These are phyloP conservation scores for Styela plicata DNA, from an alignment of 23 tunicate genomes.

Conservation along the genomic window DNA sequence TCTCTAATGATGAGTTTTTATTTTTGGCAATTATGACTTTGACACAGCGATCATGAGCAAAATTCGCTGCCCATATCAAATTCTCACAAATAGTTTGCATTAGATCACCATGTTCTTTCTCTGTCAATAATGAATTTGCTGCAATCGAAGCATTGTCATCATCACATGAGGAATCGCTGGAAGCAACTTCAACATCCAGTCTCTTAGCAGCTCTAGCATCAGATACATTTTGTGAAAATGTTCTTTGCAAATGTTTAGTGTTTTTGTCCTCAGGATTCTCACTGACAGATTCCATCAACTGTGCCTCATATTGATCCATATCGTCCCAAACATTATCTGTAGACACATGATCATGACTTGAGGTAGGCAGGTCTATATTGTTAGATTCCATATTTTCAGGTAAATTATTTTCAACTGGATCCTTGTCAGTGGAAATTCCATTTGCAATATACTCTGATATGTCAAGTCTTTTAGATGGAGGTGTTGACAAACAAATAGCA, in stretches of 20 bases:
- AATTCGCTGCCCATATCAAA: constrained; percentile 24
- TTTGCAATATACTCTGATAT: background rate
- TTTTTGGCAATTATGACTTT: constrained; percentile 81
- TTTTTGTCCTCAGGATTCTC: background rate
- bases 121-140: background rate
- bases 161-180: no score
- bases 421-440: background rate
- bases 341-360: background rate
- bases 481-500: constrained; percentile 26
- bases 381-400: background rate
- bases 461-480: background rate
- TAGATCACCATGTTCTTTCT: constrained; percentile 11
- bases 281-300: constrained; percentile 22
- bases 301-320: constrained; percentile 29
- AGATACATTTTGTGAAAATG: background rate
- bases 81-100: constrained; percentile 13
- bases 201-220: background rate
- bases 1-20: constrained; percentile 71
- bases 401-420: background rate
- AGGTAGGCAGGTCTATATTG: background rate
- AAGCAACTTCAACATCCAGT: background rate
- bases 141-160: background rate
- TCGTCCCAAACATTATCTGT: constrained; percentile 22
- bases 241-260: background rate
- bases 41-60: constrained; percentile 44